Percentiles rank a stretch among this genome's conserved stretches.
Conservation (phyloP, 2,888 invertebrate genomes). For the Aleiodes testaceus region DNA sequence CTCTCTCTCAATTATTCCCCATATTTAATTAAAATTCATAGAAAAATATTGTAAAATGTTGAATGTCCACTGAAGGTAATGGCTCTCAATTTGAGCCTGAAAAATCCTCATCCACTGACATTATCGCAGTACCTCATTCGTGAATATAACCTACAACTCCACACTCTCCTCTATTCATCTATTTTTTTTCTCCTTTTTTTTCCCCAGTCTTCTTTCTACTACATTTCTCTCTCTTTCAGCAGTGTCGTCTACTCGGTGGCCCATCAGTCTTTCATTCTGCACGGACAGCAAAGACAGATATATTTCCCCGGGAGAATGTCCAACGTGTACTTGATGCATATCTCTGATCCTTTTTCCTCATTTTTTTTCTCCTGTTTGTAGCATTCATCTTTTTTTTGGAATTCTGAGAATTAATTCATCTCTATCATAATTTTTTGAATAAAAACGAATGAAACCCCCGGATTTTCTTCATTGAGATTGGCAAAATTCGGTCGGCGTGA, state of each 20-base stretch:
- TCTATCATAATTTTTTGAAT: not conserved
- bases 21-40: too few relatives aligned
- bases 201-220: constrained; percentile 13
- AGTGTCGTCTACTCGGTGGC: constrained; percentile 25
- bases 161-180: constrained; percentile 41
- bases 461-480: constrained; percentile 44
- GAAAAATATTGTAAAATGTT: constrained; percentile 6
- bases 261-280: constrained; percentile 45
- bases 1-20: too few relatives aligned
- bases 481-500: constrained; percentile 47
- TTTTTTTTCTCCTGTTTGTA: not conserved
- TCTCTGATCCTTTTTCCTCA: constrained; percentile 11
- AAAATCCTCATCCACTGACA: constrained; percentile 43
- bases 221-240: constrained; percentile 4
- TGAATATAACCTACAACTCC: constrained; percentile 43
- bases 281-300: constrained; percentile 43
- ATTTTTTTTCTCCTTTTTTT: constrained; percentile 27
- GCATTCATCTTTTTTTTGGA: not conserved
- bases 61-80: constrained; percentile 39
- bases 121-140: constrained; percentile 41
- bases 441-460: constrained; percentile 21
- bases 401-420: not conserved
- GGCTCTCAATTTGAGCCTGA: constrained; percentile 46
- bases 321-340: constrained; percentile 39
- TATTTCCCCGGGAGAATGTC: constrained; percentile 45